phyloP scores from a whole-genome alignment of 2,797 vertebrate species.

The Gadopsis bispinosus region DNA sequence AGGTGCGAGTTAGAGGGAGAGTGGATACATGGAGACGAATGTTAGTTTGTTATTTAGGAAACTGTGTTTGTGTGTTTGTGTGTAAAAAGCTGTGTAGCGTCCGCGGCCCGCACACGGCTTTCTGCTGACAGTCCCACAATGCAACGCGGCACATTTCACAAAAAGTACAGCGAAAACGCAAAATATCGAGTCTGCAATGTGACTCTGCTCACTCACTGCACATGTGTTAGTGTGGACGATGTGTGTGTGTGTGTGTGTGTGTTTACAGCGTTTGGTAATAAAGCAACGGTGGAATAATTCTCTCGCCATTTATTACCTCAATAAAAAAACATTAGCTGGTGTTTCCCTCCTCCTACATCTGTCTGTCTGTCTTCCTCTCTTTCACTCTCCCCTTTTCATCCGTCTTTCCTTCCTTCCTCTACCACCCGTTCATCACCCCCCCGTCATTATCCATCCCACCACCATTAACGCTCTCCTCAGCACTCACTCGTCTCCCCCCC shows the following conservation, averaged over 20 bases:
- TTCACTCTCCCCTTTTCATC: neutral
- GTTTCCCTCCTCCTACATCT: neutral
- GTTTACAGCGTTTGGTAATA: conserved; percentile 13
- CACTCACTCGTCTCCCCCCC: neutral
- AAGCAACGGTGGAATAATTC: conserved; percentile 24
- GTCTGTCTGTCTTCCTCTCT: neutral
- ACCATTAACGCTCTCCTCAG: neutral
- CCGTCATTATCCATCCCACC: conserved; percentile 3
- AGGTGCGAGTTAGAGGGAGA: conserved; percentile 1
- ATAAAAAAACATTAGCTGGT: conserved; percentile 30
- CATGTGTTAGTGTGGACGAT: neutral
- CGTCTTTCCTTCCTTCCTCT: neutral
- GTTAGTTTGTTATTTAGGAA: no score
- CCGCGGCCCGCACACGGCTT: no score
- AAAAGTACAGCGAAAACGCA: no score
- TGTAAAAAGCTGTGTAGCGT: no score
- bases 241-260: neutral
- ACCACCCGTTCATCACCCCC: neutral
- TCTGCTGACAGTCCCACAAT: no score
- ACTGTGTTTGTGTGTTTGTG: no score
- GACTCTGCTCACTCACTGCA: no score
- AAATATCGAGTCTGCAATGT: no score
- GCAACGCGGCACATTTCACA: no score
- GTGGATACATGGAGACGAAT: neutral
- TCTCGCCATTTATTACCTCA: conserved; percentile 24